phyloP scores from a whole-genome alignment of 1,140 invertebrate species.

The Bombus breviceps region DNA sequence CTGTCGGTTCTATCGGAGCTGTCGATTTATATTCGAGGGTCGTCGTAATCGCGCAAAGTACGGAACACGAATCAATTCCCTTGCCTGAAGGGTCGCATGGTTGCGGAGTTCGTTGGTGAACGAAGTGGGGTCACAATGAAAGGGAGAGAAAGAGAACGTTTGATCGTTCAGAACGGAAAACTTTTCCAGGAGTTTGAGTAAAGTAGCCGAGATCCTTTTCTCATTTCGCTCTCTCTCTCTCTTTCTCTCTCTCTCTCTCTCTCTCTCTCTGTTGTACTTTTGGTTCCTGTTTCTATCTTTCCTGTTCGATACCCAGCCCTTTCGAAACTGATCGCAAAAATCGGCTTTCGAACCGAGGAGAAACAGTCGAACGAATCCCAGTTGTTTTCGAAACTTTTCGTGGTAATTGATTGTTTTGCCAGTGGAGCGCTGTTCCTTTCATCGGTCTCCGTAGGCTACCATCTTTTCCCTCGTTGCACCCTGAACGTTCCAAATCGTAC shows the following conservation, averaged over 20 bases:
- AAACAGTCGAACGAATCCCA: slow-evolving; percentile 59
- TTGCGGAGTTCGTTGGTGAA: not conserved
- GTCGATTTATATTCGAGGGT: slow-evolving; percentile 72
- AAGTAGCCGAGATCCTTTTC: slow-evolving; percentile 69
- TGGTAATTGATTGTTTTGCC: slow-evolving; percentile 81
- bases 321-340: slow-evolving; percentile 75
- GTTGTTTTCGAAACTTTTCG: slow-evolving; percentile 75
- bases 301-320: not conserved
- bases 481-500: slow-evolving; percentile 18
- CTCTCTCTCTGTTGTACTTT: not conserved
- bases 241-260: not conserved
- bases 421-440: slow-evolving; percentile 62
- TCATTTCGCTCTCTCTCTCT: not conserved
- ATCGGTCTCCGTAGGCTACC: slow-evolving; percentile 56
- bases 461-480: slow-evolving; percentile 34
- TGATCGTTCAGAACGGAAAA: slow-evolving; percentile 63
- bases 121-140: not conserved
- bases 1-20: slow-evolving; percentile 31
- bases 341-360: slow-evolving; percentile 59
- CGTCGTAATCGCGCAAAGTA: slow-evolving; percentile 71
- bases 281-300: not conserved
- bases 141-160: not conserved
- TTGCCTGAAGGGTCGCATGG: slow-evolving; percentile 50
- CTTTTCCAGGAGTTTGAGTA: slow-evolving; percentile 74
- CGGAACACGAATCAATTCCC: slow-evolving; percentile 72